Base-by-base conservation (phyloP, 1,140 invertebrate species). In the Chymomyza costata region DNA sequence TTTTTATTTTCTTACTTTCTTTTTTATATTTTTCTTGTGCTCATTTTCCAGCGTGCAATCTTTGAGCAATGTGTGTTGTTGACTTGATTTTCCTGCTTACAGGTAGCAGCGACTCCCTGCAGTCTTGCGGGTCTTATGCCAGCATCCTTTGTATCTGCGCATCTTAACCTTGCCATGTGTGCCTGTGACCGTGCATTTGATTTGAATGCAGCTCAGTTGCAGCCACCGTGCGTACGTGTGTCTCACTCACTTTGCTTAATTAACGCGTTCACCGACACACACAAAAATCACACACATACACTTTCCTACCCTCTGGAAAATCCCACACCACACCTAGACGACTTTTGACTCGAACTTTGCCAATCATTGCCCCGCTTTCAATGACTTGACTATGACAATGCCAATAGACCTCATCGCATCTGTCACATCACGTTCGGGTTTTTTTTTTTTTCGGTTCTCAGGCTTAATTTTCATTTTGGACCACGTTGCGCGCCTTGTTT, bases 171-270 rank as follows among this genome's bases (percentile, higher is more conserved):
- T 59, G 61, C 53, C 44, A 37, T 57, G 52, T 40, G 39, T 30
- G 48, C 50, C 34, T 59, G 70, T 57, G 70, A 56, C 65, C 54
- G 66, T 67, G 71, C 71, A 78, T 78, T 78, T 66, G 46, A 67
- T 80, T 80, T 78, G 64, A 80, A 80, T 78, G 71, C 62, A 55
- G 31, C 48, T 31, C 45, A 45, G 31, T 31, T 46, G 45, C 50
- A 55, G 47, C 25, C 13, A n/a, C 16, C 44, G 35, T 18, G 8
- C 2, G 34, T 49, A 80, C 73, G 73, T 80, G 73, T 53, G 64
- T 73, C 73, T 67, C 73, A 68, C 73, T 80, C 73, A 73, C 67
- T 80, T 80, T 80, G 73, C 73, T 80, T 80, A 80, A 80, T 80
- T 80, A 80, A 80, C 73, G 68, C 66, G 59, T 58, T 51, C 59